A percentile compares a stretch with the other conserved stretches of the same genome.
Evolutionary conservation across 2,113 vertebrate species (phyloP).

Genomic region (Dermatemys mawii): DNA sequence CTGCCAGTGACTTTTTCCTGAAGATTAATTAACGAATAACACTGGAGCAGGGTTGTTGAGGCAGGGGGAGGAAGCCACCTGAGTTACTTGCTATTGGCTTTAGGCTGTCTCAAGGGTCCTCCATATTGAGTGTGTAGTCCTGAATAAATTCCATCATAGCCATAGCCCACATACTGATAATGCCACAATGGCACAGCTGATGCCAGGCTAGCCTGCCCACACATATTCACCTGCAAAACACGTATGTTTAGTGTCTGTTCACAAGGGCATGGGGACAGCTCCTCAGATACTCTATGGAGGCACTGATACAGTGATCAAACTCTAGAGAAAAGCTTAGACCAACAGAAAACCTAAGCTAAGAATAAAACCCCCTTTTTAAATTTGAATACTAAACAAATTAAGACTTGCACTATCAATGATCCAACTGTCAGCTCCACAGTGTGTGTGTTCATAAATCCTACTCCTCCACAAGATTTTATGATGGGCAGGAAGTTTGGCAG

Average conservation of each 20-base stretch:
- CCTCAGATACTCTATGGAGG: background rate
- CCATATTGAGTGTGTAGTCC: background rate
- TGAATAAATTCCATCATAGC: background rate
- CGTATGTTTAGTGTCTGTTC: background rate
- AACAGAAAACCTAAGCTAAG: background rate
- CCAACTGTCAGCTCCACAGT: background rate
- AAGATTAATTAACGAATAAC: background rate
- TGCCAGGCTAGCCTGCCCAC: background rate
- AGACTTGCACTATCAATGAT: background rate
- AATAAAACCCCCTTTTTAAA: background rate
- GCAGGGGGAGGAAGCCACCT: background rate
- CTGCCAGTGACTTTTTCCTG: background rate
- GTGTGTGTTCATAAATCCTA: background rate
- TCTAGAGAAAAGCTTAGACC: background rate
- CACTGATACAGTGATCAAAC: background rate
- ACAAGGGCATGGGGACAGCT: background rate
- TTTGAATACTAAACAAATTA: background rate
- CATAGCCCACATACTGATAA: background rate
- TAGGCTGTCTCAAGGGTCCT: background rate
- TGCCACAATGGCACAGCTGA: background rate
- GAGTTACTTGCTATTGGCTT: background rate
- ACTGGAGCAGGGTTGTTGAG: rapidly evolving
- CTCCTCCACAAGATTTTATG: background rate
- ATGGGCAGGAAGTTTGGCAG: background rate
- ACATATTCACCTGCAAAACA: background rate